phyloP scores from a whole-genome alignment of 2,797 vertebrate genomes.

The Gallirallus australis region DNA sequence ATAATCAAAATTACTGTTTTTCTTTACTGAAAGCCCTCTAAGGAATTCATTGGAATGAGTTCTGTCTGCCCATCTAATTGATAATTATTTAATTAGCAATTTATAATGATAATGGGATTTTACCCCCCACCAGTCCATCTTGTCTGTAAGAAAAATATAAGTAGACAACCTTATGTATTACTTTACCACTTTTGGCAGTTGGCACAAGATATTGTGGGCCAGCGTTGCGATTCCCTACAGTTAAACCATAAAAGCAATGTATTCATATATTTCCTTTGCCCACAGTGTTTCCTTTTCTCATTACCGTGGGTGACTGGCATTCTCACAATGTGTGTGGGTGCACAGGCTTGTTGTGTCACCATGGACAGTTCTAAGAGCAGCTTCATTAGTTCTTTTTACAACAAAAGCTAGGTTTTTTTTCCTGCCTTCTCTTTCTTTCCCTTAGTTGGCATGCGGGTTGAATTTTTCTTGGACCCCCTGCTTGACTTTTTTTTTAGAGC shows the following conservation, averaged over 20 bases:
- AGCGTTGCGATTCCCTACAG: constrained; percentile 64
- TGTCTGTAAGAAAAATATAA: constrained; percentile 76
- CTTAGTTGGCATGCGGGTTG: constrained; percentile 79
- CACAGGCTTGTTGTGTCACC: constrained; percentile 77
- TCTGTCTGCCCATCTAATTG: constrained; percentile 85
- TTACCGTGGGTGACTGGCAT: constrained; percentile 72
- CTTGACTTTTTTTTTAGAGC: constrained; percentile 81
- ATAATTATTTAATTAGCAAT: constrained; percentile 89
- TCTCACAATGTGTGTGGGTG: constrained; percentile 80
- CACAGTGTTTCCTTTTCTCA: constrained; percentile 72
- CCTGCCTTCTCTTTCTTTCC: constrained; percentile 79
- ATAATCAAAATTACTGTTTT: constrained; percentile 79
- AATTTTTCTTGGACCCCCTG: constrained; percentile 82
- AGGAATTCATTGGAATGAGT: constrained; percentile 83
- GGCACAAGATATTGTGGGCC: constrained; percentile 64
- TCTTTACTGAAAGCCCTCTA: constrained; percentile 78
- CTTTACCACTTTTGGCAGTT: constrained; percentile 66
- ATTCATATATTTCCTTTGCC: constrained; percentile 65
- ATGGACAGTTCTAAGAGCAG: constrained; percentile 80
- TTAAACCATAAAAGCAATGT: constrained; percentile 65
- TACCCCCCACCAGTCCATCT: constrained; percentile 79
- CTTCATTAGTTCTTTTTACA: constrained; percentile 84
- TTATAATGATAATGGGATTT: constrained; percentile 86
- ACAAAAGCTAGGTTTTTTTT: constrained; percentile 77
- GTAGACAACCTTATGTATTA: constrained; percentile 69